phyloP scores from a whole-genome alignment of 2,797 vertebrate genomes.

The Triplophysa bombifrons region DNA sequence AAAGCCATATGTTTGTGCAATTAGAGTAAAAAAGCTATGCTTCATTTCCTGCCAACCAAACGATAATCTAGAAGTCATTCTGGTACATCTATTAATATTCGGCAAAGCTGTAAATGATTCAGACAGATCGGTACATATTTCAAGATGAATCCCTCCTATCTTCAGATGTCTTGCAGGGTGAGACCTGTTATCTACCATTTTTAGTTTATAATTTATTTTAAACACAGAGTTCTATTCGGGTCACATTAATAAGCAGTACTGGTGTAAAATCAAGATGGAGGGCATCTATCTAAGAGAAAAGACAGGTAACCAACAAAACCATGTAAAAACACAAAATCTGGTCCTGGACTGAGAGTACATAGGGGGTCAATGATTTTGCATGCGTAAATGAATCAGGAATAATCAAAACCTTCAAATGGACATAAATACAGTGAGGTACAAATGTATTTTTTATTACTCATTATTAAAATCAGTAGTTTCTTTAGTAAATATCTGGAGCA shows the following conservation, averaged over 20 bases:
- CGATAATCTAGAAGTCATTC: conserved; percentile 25
- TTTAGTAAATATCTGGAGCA: too few species aligned
- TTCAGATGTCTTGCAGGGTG: conserved; percentile 16
- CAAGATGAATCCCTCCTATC: conserved; percentile 30
- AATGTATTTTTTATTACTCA: too few species aligned
- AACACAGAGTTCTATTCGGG: conserved; percentile 19
- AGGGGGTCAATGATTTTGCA: conserved; percentile 18
- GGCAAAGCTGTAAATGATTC: conserved; percentile 37
- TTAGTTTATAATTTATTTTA: conserved; percentile 36
- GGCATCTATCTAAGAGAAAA: conserved; percentile 25
- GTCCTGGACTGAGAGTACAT: conserved; percentile 3
- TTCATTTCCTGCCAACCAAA: conserved; percentile 27
- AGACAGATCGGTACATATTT: conserved; percentile 46
- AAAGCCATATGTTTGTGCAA: conserved; percentile 28
- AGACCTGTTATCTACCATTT: conserved; percentile 17
- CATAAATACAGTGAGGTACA: not conserved
- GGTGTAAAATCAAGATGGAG: conserved; percentile 37
- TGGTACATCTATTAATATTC: conserved; percentile 36
- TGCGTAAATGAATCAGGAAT: conserved; percentile 40
- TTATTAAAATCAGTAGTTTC: too few species aligned
- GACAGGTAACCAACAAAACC: too few species aligned
- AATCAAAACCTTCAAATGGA: conserved; percentile 31
- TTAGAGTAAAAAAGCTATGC: not conserved
- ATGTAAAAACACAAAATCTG: not conserved
- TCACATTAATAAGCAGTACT: conserved; percentile 47